Conservation (phyloP, 1,140 invertebrate species). For the Saccostrea glomerata region DNA sequence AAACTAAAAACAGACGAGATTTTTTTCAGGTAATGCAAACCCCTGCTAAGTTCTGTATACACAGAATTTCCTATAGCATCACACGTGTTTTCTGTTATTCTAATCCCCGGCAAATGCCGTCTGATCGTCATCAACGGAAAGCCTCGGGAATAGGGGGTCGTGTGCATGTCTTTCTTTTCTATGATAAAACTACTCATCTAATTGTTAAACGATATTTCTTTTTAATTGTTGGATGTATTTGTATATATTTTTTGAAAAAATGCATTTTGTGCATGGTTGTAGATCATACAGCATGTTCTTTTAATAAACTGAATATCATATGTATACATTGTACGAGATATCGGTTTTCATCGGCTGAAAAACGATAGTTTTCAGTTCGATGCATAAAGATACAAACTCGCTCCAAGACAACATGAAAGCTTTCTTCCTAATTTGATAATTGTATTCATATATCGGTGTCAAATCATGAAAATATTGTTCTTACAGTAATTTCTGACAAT, state of each 20-base stretch:
- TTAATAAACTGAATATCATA: too few species aligned
- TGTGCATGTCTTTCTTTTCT: background rate
- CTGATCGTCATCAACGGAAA: background rate
- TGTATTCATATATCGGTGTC: background rate
- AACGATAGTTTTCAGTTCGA: background rate
- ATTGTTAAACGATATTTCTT: background rate
- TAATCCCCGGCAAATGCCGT: background rate
- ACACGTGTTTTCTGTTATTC: conserved; percentile 7
- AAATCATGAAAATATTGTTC: background rate
- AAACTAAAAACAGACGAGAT: background rate
- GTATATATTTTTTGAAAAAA: background rate
- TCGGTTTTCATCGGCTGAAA: background rate
- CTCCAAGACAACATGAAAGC: background rate
- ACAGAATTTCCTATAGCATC: conserved; percentile 2
- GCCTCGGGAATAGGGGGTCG: background rate
- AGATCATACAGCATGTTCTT: too few species aligned
- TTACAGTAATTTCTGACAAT: background rate
- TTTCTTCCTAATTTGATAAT: background rate
- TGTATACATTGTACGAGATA: background rate
- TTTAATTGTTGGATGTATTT: background rate
- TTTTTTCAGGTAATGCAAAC: background rate
- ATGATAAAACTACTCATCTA: background rate
- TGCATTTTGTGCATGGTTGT: background rate
- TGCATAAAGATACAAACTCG: background rate
- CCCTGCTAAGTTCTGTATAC: background rate